Conservation (phyloP, 2,888 invertebrate species). For the Microctonus hyperodae region DNA sequence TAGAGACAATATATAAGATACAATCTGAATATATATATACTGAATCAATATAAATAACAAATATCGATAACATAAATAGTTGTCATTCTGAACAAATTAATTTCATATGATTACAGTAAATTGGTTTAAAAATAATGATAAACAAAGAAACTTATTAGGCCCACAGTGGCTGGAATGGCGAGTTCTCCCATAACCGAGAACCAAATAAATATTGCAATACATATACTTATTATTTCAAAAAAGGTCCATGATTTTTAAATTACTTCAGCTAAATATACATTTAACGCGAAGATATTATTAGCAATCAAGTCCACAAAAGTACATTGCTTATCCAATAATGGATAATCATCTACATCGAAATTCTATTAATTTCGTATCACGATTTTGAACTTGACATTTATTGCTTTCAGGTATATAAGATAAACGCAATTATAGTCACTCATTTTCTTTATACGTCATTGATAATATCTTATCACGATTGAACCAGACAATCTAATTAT, state of each 20-base stretch:
- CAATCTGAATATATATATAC: constrained; percentile 33
- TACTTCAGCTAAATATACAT: neutral
- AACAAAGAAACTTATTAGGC: constrained; percentile 24
- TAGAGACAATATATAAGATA: constrained; percentile 35
- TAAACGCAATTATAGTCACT: too few species aligned
- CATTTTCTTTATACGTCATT: too few species aligned
- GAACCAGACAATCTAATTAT: too few species aligned
- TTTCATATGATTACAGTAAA: neutral
- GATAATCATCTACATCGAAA: neutral
- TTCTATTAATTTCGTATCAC: constrained; percentile 1
- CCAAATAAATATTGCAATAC: neutral
- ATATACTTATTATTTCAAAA: neutral
- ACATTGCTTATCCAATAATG: neutral
- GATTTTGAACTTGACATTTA: neutral
- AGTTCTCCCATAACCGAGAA: neutral
- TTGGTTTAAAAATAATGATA: neutral
- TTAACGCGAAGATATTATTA: neutral
- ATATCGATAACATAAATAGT: constrained; percentile 13
- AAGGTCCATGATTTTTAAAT: neutral
- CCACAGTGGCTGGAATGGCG: constrained; percentile 37
- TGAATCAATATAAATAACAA: constrained; percentile 31
- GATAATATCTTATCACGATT: too few species aligned
- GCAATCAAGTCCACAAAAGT: neutral
- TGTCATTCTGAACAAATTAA: constrained; percentile 6
- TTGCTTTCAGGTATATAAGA: constrained; percentile 8